Percentiles rank a stretch among this genome's conserved stretches.
These are phyloP conservation scores for Dipus sagitta DNA, from an alignment of 2,797 vertebrate genomes.

Conservation along the genomic window DNA sequence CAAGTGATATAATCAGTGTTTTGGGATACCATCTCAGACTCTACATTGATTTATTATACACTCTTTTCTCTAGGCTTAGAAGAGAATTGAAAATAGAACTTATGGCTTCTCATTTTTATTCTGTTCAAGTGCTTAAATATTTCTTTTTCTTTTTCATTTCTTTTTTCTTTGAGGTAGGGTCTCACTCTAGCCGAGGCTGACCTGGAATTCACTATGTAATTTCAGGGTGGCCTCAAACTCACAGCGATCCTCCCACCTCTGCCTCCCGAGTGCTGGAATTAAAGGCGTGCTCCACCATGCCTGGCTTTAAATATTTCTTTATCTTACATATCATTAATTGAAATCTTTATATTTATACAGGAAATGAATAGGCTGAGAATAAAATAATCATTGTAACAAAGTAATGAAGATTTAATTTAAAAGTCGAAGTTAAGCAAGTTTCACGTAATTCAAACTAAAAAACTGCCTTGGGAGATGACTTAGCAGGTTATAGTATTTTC, in stretches of 20 bases:
- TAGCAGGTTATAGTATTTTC: not conserved
- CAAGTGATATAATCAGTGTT: not conserved
- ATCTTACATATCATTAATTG: not conserved
- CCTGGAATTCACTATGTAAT: too few species aligned
- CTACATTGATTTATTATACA: not conserved
- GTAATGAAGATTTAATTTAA: not conserved
- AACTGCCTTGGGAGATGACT: not conserved
- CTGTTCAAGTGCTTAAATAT: not conserved
- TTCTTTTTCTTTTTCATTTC: too few species aligned
- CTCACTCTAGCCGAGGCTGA: too few species aligned
- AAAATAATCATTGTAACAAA: not conserved
- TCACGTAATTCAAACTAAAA: not conserved
- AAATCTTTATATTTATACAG: slow-evolving; percentile 9
- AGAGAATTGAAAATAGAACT: slow-evolving; percentile 51
- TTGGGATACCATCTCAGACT: not conserved
- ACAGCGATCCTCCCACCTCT: too few species aligned
- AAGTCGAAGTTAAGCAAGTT: not conserved
- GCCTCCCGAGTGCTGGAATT: too few species aligned
- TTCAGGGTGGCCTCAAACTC: too few species aligned
- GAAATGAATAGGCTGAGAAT: slow-evolving; percentile 32
- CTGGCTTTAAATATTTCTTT: slow-evolving; percentile 5
- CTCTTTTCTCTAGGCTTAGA: not conserved
- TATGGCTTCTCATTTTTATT: slow-evolving; percentile 23
- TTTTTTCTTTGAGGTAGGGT: too few species aligned
- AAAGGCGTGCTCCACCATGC: too few species aligned